Percentiles rank a stretch among this genome's conserved stretches.
These are phyloP conservation scores for Phytoseiulus persimilis DNA, from an alignment of 2,888 invertebrate species.

Conservation along the genomic window DNA sequence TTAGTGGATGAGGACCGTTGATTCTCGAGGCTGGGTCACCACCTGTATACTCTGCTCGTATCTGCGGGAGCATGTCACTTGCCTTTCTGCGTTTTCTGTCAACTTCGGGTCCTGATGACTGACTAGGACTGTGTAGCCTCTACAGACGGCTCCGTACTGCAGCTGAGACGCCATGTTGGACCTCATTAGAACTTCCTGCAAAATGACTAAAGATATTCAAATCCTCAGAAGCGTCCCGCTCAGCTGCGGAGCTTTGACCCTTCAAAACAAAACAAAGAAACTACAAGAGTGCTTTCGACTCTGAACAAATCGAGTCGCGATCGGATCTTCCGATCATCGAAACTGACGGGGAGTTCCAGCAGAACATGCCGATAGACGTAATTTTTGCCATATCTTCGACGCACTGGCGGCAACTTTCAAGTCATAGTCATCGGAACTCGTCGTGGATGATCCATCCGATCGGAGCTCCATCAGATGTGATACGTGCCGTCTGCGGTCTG, in stretches of 20 bases:
- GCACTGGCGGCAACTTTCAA: no score
- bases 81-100: conserved; percentile 23
- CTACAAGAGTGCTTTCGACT: no score
- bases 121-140: conserved; percentile 25
- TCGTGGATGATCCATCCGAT: neutral
- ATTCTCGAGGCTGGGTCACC: no score
- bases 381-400: no score
- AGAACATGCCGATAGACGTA: no score
- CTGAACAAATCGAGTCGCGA: no score
- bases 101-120: conserved; percentile 7
- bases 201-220: neutral
- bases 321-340: neutral
- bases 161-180: neutral
- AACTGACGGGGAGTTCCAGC: no score
- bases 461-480: neutral
- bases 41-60: neutral
- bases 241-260: no score
- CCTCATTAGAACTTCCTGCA: neutral
- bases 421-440: no score
- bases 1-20: no score
- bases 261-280: no score
- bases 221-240: no score
- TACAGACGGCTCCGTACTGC: conserved; percentile 25
- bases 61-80: neutral
- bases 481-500: neutral